A percentile compares a stretch with the other conserved stretches of the same genome.
Conservation (phyloP, 2,797 vertebrate species). For the Chelon labrosus region DNA sequence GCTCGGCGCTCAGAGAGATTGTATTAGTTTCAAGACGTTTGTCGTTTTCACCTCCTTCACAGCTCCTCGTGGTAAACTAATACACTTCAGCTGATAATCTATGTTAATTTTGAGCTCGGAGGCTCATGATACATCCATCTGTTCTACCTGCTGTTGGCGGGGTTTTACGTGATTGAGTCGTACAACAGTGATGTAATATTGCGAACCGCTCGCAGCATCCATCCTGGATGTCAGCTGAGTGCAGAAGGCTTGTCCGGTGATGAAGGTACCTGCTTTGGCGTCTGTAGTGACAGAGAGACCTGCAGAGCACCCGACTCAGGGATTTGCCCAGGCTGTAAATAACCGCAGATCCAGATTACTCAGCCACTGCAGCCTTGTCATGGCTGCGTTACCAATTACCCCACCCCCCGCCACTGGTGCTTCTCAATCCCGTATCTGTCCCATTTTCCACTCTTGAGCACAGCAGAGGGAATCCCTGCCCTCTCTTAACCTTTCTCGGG, state of each 20-base stretch:
- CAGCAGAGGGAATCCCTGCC: slow-evolving; percentile 70
- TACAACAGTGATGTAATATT: not conserved
- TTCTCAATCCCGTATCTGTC: slow-evolving; percentile 10
- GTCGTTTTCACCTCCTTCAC: slow-evolving; percentile 1
- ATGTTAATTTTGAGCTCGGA: slow-evolving; percentile 62
- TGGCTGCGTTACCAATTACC: slow-evolving; percentile 32
- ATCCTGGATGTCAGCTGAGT: not conserved
- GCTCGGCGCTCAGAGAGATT: not conserved
- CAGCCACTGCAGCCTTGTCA: slow-evolving; percentile 63
- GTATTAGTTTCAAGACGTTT: not conserved
- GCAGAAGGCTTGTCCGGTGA: not conserved
- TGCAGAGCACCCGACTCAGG: slow-evolving; percentile 44
- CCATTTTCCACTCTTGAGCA: not conserved
- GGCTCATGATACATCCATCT: slow-evolving; percentile 60
- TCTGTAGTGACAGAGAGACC: slow-evolving; percentile 29
- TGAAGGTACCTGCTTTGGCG: slow-evolving; percentile 3
- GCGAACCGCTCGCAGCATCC: not conserved
- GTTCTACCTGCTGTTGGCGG: slow-evolving; percentile 49
- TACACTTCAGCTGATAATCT: slow-evolving; percentile 59
- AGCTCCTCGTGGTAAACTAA: slow-evolving; percentile 8
- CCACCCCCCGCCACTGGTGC: not conserved
- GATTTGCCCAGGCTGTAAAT: slow-evolving; percentile 83
- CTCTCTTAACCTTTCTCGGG: slow-evolving; percentile 32
- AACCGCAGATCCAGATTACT: slow-evolving; percentile 84
- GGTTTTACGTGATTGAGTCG: not conserved